Percentiles rank a stretch among this genome's conserved stretches.
These are phyloP conservation scores for Lateolabrax maculatus DNA, from an alignment of 2,797 vertebrate genomes.

Conservation along the genomic window DNA sequence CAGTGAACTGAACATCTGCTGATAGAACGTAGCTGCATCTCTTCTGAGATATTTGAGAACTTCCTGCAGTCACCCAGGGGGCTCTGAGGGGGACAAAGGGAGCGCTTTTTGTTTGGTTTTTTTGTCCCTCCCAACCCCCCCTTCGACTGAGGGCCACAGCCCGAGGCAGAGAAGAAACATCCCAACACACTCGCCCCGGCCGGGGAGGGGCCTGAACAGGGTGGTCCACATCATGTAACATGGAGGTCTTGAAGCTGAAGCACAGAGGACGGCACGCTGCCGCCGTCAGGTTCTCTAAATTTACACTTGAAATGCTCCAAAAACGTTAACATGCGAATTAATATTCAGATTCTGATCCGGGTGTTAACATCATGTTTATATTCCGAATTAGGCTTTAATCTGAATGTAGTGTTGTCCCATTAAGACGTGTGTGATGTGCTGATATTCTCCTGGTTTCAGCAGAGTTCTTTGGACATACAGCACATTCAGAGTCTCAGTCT, in stretches of 20 bases:
- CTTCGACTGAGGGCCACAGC: constrained; percentile 5
- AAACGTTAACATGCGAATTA: too few species aligned
- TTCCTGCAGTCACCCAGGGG: constrained; percentile 65
- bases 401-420: too few species aligned
- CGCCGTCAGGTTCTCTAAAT: too few species aligned
- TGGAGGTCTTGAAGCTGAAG: background rate
- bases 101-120: background rate
- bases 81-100: constrained; percentile 59
- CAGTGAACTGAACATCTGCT: constrained; percentile 47
- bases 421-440: too few species aligned
- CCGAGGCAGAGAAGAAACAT: constrained; percentile 36
- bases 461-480: too few species aligned
- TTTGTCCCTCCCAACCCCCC: constrained; percentile 14
- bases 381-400: too few species aligned
- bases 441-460: too few species aligned
- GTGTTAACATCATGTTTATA: too few species aligned
- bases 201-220: constrained; percentile 18
- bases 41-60: constrained; percentile 67
- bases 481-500: too few species aligned
- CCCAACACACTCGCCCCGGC: constrained; percentile 17
- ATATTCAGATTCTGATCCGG: too few species aligned
- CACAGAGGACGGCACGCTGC: background rate
- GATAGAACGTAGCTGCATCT: constrained; percentile 15
- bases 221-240: constrained; percentile 20
- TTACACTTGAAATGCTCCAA: too few species aligned